Conservation (phyloP, 2,888 invertebrate genomes). For the Camptogramma bilineatum region DNA sequence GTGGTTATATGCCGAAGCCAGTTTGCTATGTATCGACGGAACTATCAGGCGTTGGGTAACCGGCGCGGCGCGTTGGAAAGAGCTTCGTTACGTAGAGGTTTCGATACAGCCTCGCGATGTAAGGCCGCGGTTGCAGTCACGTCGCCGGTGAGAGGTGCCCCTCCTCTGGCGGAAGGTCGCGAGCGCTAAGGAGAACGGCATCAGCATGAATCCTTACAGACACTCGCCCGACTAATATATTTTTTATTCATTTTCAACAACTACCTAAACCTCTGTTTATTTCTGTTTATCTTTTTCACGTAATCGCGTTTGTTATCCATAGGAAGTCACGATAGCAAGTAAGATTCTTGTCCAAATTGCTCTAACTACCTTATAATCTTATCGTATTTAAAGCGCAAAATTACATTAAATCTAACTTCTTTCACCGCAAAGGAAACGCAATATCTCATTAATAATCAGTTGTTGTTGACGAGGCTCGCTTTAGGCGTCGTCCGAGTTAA, state of each 20-base stretch:
- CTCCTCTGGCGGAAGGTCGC: constrained; percentile 83
- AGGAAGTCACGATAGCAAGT: constrained; percentile 64
- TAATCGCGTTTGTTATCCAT: constrained; percentile 52
- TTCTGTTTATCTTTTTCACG: constrained; percentile 37
- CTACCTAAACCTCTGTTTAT: constrained; percentile 25
- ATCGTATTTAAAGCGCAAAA: constrained; percentile 65
- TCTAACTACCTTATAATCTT: constrained; percentile 65
- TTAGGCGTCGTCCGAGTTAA: constrained; percentile 51
- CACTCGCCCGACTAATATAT: constrained; percentile 58
- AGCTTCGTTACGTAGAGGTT: constrained; percentile 83
- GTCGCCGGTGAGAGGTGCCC: constrained; percentile 83
- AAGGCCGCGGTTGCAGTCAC: constrained; percentile 85
- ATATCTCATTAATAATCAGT: constrained; percentile 36
- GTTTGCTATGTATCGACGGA: constrained; percentile 78
- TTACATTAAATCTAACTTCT: constrained; percentile 66
- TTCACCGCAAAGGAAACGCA: constrained; percentile 64
- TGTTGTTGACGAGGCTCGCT: constrained; percentile 50
- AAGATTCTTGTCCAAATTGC: constrained; percentile 56
- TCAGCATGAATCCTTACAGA: constrained; percentile 78
- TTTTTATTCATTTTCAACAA: constrained; percentile 19
- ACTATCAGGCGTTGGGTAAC: constrained; percentile 82
- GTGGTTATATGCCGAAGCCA: constrained; percentile 69
- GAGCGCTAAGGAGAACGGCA: constrained; percentile 80
- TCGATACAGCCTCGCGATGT: constrained; percentile 84
- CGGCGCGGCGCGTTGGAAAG: constrained; percentile 68